These are phyloP conservation scores for Tolmerus cingulatus DNA, from an alignment of 2,888 invertebrate genomes.

Conservation along the genomic window DNA sequence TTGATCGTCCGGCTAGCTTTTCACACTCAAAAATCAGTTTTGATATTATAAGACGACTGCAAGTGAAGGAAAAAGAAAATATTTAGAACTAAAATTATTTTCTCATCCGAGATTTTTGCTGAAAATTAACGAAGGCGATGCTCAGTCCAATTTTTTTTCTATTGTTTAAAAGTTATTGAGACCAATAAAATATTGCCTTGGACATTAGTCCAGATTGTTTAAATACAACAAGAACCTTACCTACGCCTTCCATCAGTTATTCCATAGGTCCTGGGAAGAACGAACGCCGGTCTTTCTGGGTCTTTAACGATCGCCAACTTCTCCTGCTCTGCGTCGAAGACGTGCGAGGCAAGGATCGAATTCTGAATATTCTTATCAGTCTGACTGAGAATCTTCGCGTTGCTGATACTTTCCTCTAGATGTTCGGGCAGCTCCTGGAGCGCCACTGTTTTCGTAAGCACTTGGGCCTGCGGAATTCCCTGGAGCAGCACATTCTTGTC, in stretches of 20 bases:
- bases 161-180: too few species aligned
- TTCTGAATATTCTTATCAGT: conserved; percentile 71
- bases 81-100: not conserved
- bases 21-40: conserved; percentile 76
- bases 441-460: conserved; percentile 80
- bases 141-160: too few species aligned
- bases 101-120: too few species aligned
- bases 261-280: conserved; percentile 77
- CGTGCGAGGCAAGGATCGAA: conserved; percentile 70
- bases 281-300: conserved; percentile 73
- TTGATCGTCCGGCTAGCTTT: conserved; percentile 67
- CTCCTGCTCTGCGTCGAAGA: conserved; percentile 81
- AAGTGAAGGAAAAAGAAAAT: conserved; percentile 54
- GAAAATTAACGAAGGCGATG: too few species aligned
- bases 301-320: conserved; percentile 79
- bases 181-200: too few species aligned
- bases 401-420: conserved; percentile 66
- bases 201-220: too few species aligned
- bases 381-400: conserved; percentile 65
- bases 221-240: conserved; percentile 64
- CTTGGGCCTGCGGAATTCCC: conserved; percentile 80
- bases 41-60: conserved; percentile 71
- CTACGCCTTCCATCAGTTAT: conserved; percentile 74
- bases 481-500: conserved; percentile 73
- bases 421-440: conserved; percentile 70